Base-by-base conservation (phyloP, 2,888 invertebrate species). In the Lathronympha strigana region DNA sequence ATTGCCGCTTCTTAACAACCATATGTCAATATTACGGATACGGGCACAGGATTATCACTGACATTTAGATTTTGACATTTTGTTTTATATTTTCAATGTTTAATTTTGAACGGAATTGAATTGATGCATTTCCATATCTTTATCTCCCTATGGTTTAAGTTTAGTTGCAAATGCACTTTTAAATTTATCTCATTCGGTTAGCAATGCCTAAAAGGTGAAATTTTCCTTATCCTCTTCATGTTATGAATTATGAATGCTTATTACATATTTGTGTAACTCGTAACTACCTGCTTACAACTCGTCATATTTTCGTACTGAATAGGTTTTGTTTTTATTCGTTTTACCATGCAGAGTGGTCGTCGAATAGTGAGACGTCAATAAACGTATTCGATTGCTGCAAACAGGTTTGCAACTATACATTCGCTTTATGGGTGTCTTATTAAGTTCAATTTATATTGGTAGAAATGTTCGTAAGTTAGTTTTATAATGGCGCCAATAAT, bases 371-470 rank as follows among this genome's bases (percentile, higher is more conserved):
- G 57, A 45, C 28, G 57, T 38, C 54, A 61, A 40, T 36, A 47
- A 63, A 38, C 47, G 47, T 21, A 15, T 50, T 50, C 17, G 51
- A n/a, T 50, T 40, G 31, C 51, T 28, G 55, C 36, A 38, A 50
- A 63, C 28, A 49, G 54, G 38, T 49, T 63, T 63, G 55, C 63
- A 55, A 55, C 63, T 40, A 63, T 49, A 17, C 49, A 55, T 50
- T 63, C 61, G 51, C 40, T 51, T 51, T 51, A 51, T 31, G 43
- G 31, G 40, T 61, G 28, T 61, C 19, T 50, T 61, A 28, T 43
- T 40, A 55, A 55, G 43, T 57, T 19, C 57, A 45, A 57, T 45
- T 31, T 57, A 57, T 57, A 57, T 45, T 31, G 19, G 17, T 28
- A 40, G 55, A 17, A 55, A 11, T 19, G 43, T 2, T 36, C 36